A percentile compares a stretch with the other conserved stretches of the same genome.
Conservation (phyloP, 2,888 invertebrate species). For the Chalcis sispes region DNA sequence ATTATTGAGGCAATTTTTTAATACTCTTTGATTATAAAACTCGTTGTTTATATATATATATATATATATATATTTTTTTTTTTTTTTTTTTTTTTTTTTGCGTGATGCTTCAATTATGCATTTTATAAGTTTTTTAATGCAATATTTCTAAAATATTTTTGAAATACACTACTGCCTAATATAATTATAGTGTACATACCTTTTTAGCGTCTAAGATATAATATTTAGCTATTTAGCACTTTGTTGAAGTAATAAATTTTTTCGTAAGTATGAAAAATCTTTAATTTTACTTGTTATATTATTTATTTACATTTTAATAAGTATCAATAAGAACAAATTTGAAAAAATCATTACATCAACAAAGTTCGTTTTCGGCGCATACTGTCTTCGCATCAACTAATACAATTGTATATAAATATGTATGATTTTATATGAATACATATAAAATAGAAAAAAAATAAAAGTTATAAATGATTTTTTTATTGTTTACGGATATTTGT, state of each 20-base stretch:
- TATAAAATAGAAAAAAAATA: conserved; percentile 12
- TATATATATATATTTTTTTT: neutral
- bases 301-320: too few relatives aligned
- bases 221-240: neutral
- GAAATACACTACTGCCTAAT: neutral
- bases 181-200: conserved; percentile 27
- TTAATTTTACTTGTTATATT: neutral
- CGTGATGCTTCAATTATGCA: neutral
- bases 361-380: conserved; percentile 5
- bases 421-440: conserved; percentile 32
- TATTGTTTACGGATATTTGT: conserved; percentile 29
- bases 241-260: conserved; percentile 31
- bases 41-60: neutral
- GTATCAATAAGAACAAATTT: neutral
- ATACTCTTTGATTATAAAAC: too few relatives aligned
- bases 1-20: too few relatives aligned
- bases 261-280: neutral
- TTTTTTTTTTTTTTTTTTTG: neutral
- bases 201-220: too few relatives aligned
- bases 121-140: conserved; percentile 27
- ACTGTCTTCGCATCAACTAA: conserved; percentile 12
- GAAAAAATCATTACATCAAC: conserved; percentile 12
- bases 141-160: conserved; percentile 3
- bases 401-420: conserved; percentile 39
- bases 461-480: conserved; percentile 32